A percentile compares a stretch with the other conserved stretches of the same genome.
phyloP scores from a whole-genome alignment of 2,888 invertebrate species.

The Schizaphis graminum region DNA sequence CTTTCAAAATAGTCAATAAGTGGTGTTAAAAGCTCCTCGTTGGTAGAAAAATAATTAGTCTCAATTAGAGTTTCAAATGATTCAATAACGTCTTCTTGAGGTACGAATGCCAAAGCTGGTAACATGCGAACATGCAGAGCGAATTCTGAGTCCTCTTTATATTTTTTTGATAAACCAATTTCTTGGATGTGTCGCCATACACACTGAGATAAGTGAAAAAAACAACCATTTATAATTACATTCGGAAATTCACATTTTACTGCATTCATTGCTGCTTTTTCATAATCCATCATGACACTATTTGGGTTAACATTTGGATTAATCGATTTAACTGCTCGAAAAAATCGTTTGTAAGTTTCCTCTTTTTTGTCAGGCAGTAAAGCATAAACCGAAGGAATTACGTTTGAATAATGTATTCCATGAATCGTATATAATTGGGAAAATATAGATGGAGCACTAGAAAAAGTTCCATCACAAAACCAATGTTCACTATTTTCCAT shows the following conservation, averaged over 20 bases:
- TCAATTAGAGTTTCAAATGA: not conserved
- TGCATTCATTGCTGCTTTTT: constrained; percentile 13
- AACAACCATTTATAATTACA: not conserved
- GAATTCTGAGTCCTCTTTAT: not conserved
- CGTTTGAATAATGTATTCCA: no score
- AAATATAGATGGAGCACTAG: no score
- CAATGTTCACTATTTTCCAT: not conserved
- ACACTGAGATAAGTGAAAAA: not conserved
- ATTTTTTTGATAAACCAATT: constrained; percentile 6
- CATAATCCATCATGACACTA: not conserved
- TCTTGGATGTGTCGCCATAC: not conserved
- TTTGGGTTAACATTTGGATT: no score
- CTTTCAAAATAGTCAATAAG: constrained; percentile 7
- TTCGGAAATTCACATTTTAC: constrained; percentile 1
- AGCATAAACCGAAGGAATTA: no score
- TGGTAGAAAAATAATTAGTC: not conserved
- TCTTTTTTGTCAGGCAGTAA: no score
- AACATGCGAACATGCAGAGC: not conserved
- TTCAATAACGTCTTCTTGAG: not conserved
- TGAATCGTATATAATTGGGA: no score
- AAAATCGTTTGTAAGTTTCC: no score
- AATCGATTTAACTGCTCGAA: no score
- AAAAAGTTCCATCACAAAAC: not conserved
- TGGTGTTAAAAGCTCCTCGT: not conserved
- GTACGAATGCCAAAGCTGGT: not conserved